These are phyloP conservation scores for Drosophila tropicalis DNA, from an alignment of 1,140 invertebrate genomes.

Conservation along the genomic window DNA sequence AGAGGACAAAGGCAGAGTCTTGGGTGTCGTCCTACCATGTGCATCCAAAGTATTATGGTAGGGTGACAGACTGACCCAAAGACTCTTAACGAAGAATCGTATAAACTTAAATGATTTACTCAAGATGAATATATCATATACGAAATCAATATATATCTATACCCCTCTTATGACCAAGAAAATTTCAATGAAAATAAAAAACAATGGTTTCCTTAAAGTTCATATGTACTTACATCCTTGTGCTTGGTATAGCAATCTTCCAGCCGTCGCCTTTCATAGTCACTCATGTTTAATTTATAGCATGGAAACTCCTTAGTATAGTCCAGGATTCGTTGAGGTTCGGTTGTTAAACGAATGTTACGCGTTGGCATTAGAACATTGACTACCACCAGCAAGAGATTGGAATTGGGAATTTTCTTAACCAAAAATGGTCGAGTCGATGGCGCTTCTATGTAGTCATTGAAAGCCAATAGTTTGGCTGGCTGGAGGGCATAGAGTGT, in stretches of 20 bases:
- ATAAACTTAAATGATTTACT: no score
- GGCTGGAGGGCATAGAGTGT: constrained; percentile 88
- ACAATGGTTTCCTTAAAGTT: no score
- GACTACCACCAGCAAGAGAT: constrained; percentile 90
- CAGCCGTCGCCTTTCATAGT: constrained; percentile 86
- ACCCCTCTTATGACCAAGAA: no score
- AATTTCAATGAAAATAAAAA: no score
- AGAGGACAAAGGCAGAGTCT: no score
- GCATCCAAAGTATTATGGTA: no score
- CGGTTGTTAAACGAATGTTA: constrained; percentile 74
- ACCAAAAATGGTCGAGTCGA: constrained; percentile 86
- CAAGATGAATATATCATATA: no score
- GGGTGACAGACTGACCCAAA: no score
- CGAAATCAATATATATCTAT: no score
- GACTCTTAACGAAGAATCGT: no score
- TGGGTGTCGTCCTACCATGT: no score
- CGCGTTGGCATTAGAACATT: constrained; percentile 82
- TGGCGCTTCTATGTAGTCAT: constrained; percentile 78
- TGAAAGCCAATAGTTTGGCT: constrained; percentile 84
- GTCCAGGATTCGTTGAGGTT: constrained; percentile 79
- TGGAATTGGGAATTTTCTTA: constrained; percentile 89
- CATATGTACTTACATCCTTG: constrained; percentile 84
- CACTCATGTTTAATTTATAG: constrained; percentile 89
- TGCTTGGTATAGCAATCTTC: constrained; percentile 90
- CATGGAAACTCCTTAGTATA: constrained; percentile 86